Base-by-base conservation (phyloP, 2,888 invertebrate species). In the Andricus curvator region DNA sequence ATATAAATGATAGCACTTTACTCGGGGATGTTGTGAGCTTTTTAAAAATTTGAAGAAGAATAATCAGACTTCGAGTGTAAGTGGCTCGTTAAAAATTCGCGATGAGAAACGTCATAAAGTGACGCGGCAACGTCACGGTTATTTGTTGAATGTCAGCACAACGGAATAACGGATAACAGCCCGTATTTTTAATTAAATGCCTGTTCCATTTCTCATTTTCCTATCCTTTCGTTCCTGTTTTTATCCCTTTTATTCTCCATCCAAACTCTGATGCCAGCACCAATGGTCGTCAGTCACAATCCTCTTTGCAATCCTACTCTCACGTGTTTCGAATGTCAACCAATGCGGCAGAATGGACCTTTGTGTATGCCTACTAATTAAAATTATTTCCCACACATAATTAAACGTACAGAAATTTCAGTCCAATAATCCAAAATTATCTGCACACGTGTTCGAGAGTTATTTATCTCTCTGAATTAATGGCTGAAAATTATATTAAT, bases 161-260 rank as follows among this genome's bases (percentile, higher is more conserved):
- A 78, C 77, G 78, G 80, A 74, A 79, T 74, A 51, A 25, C 48
- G 78, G 77, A 82, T 80, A 82, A 80, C 81, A 82, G 81, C 84
- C 84, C 82, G 81, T 82, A 82, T 87, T 87, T 87, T 87, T 87
- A 87, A 87, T 87, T 87, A 87, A 87, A 87, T 85, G 83, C 85
- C 81, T 80, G 82, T 82, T 67, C 80, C 77, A 56, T 74, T 56
- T 70, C 25, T 44, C 74, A 37, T 74, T 56, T 74, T 60, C 33
- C 33, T 56, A 56, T 74, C 13, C 44, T 25, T 48, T 25, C 25
- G 29, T 29, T 60, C 22, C 56, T 37, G 33, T 33, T 74, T 74
- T 60, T 20, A 29, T 64, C 25, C 25, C 25, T 74, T 70, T 70
- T 51, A 20, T 29, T 51, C 74, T 74, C 56, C 15, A 3, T 22